Evolutionary conservation across 1,140 invertebrate genomes (phyloP).

Genomic region (Lepidurus couesii): DNA sequence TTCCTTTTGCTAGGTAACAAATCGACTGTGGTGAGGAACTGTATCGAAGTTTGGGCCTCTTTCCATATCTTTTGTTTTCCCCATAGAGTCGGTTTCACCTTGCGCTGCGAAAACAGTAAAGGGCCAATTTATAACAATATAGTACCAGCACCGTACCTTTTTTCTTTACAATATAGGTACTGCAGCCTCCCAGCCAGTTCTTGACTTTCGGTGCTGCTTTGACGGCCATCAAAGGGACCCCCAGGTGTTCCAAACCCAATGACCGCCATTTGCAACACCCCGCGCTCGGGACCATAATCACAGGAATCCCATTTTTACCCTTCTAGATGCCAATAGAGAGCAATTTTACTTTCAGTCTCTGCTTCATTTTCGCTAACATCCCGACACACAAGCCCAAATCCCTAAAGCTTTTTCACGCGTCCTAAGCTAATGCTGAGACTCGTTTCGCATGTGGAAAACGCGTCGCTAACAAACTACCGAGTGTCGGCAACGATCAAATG

Average conservation of each 20-base stretch:
- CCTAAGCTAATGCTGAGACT: too few relatives aligned
- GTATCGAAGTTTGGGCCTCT: too few relatives aligned
- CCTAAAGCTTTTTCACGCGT: too few relatives aligned
- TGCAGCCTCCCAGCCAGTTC: constrained; percentile 6
- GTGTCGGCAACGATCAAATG: neutral
- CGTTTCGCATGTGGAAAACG: neutral
- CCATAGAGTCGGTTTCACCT: neutral
- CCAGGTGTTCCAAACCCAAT: constrained; percentile 7
- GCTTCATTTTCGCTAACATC: neutral
- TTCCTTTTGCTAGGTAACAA: too few relatives aligned
- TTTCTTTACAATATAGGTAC: neutral
- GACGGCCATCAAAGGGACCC: constrained; percentile 1
- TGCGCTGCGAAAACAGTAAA: neutral
- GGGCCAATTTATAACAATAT: neutral
- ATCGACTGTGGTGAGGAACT: too few relatives aligned
- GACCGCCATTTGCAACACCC: neutral
- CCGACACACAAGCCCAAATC: too few relatives aligned
- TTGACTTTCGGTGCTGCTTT: constrained; percentile 12
- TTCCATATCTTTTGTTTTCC: too few relatives aligned
- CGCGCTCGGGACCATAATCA: constrained; percentile 7
- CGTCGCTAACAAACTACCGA: neutral
- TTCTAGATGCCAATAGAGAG: neutral
- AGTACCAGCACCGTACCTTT: neutral
- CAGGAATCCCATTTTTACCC: neutral
- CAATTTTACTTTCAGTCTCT: neutral